A percentile compares a stretch with the other conserved stretches of the same genome.
Evolutionary conservation across 2,113 vertebrate species (phyloP).

Genomic region (Bubo scandiacus): DNA sequence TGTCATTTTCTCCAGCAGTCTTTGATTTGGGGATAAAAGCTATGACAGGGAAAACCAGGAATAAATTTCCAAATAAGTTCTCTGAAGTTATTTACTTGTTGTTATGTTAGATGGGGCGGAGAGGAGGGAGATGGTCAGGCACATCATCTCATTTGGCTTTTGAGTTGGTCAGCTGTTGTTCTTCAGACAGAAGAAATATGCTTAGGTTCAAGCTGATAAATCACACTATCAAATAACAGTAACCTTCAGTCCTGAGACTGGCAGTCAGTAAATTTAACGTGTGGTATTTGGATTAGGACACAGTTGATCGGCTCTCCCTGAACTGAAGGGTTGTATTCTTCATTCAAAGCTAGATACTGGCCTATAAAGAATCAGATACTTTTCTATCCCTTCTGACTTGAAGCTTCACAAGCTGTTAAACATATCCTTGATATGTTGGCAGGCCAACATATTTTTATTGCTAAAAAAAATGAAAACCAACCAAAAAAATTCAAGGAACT

Average conservation of each 20-base stretch:
- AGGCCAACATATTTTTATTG: neutral
- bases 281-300: neutral
- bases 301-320: neutral
- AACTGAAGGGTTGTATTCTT: neutral
- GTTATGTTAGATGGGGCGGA: neutral
- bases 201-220: neutral
- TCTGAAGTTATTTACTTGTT: neutral
- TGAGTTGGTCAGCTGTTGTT: neutral
- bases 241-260: neutral
- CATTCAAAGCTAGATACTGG: neutral
- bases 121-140: neutral
- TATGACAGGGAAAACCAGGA: neutral
- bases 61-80: neutral
- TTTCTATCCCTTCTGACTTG: neutral
- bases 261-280: neutral
- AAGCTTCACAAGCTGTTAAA: constrained; percentile 7
- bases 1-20: neutral
- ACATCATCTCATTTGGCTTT: neutral
- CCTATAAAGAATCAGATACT: neutral
- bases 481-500: constrained; percentile 20
- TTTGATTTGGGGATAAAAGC: neutral
- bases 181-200: neutral
- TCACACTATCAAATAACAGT: neutral
- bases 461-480: neutral
- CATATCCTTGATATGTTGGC: neutral